phyloP scores from a whole-genome alignment of 2,888 invertebrate species.

The Diarsia dahlii region DNA sequence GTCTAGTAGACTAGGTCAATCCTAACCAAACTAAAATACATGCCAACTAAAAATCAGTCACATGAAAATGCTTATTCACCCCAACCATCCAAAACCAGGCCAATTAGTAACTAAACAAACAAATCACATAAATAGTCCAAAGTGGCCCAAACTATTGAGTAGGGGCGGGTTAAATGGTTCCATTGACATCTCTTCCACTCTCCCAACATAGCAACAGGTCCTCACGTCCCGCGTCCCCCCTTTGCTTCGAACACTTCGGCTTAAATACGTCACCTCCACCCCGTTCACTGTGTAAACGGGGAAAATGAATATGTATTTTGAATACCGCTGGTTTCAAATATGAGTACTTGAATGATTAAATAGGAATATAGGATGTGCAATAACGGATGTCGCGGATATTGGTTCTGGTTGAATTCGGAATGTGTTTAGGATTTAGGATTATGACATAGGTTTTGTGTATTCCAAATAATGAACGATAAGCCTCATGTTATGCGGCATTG shows the following conservation, averaged over 20 bases:
- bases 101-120: slow-evolving; percentile 47
- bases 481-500: neutral
- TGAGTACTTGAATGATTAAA: slow-evolving; percentile 57
- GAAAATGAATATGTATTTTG: slow-evolving; percentile 66
- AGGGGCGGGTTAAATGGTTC: slow-evolving; percentile 55
- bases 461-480: neutral
- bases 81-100: neutral
- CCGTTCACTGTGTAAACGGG: slow-evolving; percentile 49
- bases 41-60: neutral
- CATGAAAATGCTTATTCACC: neutral
- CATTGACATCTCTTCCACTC: slow-evolving; percentile 57
- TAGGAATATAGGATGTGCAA: slow-evolving; percentile 38
- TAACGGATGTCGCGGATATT: slow-evolving; percentile 44
- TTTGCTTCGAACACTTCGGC: slow-evolving; percentile 49
- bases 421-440: slow-evolving; percentile 13
- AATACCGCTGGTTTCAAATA: slow-evolving; percentile 52
- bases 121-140: slow-evolving; percentile 37
- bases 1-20: neutral
- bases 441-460: neutral
- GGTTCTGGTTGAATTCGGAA: slow-evolving; percentile 15
- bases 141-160: slow-evolving; percentile 57
- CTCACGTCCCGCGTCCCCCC: slow-evolving; percentile 38
- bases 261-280: slow-evolving; percentile 57
- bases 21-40: neutral
- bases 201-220: slow-evolving; percentile 62